These are phyloP conservation scores for Drosophila acutilabella DNA, from an alignment of 2,888 invertebrate genomes.

Conservation along the genomic window DNA sequence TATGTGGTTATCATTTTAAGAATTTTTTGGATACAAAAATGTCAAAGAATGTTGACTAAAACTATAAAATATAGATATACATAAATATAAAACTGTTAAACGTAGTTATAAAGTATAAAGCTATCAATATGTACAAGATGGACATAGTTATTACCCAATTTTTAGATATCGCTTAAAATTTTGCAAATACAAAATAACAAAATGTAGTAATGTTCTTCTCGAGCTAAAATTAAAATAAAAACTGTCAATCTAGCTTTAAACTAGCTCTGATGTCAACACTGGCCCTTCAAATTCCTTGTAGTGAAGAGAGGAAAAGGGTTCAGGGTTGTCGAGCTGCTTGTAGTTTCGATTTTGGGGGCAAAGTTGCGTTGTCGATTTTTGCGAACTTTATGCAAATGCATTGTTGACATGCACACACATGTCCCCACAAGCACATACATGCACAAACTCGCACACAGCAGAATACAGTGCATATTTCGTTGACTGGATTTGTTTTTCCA, in stretches of 20 bases:
- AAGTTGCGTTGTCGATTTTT: slow-evolving; percentile 47
- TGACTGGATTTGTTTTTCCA: slow-evolving; percentile 30
- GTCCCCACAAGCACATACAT: slow-evolving; percentile 6
- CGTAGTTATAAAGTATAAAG: too few species aligned
- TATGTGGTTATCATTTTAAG: too few species aligned
- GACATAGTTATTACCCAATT: too few species aligned
- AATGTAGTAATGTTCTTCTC: not conserved
- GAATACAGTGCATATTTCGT: slow-evolving; percentile 18
- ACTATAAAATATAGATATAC: too few species aligned
- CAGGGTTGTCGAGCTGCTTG: slow-evolving; percentile 26
- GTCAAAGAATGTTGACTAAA: too few species aligned
- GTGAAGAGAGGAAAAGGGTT: not conserved
- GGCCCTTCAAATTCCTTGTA: not conserved
- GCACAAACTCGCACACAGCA: slow-evolving; percentile 6
- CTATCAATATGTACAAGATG: too few species aligned
- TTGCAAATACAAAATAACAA: not conserved
- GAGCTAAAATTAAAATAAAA: too few species aligned
- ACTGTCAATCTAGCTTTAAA: not conserved
- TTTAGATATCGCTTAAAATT: not conserved
- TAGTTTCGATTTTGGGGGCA: slow-evolving; percentile 34
- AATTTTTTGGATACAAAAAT: too few species aligned
- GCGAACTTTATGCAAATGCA: slow-evolving; percentile 76
- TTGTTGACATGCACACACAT: slow-evolving; percentile 57
- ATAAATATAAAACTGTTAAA: too few species aligned
- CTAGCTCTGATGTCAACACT: not conserved